phyloP scores from a whole-genome alignment of 2,888 invertebrate genomes.

The Pollenia amentaria region DNA sequence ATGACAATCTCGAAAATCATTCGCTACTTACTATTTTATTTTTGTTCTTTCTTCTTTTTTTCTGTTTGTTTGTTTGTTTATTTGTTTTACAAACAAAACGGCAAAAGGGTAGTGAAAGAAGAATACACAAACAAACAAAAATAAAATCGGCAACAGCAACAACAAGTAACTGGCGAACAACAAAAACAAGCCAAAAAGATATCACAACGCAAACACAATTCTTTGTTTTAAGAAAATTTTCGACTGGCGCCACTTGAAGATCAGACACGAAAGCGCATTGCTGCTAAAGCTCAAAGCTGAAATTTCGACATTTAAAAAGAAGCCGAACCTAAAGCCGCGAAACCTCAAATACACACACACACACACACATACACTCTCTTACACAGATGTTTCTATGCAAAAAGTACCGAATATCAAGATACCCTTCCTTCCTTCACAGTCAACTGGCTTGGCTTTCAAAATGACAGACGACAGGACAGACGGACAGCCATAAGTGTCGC shows the following conservation, averaged over 20 bases:
- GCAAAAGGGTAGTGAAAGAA: slow-evolving; percentile 46
- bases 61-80: slow-evolving; percentile 23
- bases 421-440: slow-evolving; percentile 45
- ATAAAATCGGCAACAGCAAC: slow-evolving; percentile 12
- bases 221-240: slow-evolving; percentile 79
- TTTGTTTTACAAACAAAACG: slow-evolving; percentile 39
- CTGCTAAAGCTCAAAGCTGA: slow-evolving; percentile 74
- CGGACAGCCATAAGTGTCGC: slow-evolving; percentile 42
- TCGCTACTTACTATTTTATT: slow-evolving; percentile 66
- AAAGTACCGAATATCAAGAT: slow-evolving; percentile 56
- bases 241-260: slow-evolving; percentile 83
- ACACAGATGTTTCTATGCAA: slow-evolving; percentile 43
- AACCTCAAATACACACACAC: slow-evolving; percentile 53
- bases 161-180: slow-evolving; percentile 56
- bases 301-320: slow-evolving; percentile 73
- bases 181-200: slow-evolving; percentile 65
- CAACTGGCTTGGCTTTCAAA: slow-evolving; percentile 21
- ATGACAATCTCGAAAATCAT: slow-evolving; percentile 74
- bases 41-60: neutral
- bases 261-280: slow-evolving; percentile 77
- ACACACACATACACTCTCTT: slow-evolving; percentile 28
- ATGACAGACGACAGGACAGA: slow-evolving; percentile 11
- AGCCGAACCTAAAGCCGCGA: slow-evolving; percentile 72
- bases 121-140: slow-evolving; percentile 4
- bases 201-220: slow-evolving; percentile 74